phyloP scores from a whole-genome alignment of 2,888 invertebrate genomes.

The Meliscaeva auricollis region DNA sequence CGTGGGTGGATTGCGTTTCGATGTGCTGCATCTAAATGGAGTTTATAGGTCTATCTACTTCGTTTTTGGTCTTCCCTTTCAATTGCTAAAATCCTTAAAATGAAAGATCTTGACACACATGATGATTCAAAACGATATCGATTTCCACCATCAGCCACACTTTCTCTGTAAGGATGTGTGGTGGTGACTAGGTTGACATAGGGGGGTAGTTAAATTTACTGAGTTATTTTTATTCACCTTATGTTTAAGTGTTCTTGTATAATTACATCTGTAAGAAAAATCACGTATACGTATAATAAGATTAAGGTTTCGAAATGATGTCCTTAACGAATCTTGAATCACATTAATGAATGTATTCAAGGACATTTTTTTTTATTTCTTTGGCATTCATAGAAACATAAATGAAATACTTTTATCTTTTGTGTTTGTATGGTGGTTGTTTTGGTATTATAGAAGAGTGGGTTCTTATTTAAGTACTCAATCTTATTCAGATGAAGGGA shows the following conservation, averaged over 20 bases:
- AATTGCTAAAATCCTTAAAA: too few relatives aligned
- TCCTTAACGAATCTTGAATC: neutral
- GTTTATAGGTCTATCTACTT: slow-evolving; percentile 1
- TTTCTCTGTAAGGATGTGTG: neutral
- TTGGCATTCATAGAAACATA: too few relatives aligned
- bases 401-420: too few relatives aligned
- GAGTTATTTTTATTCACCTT: neutral
- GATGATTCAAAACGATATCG: too few relatives aligned
- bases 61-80: too few relatives aligned
- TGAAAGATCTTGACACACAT: neutral
- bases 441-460: too few relatives aligned
- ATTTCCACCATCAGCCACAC: neutral
- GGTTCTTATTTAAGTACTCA: too few relatives aligned
- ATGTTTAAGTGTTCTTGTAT: too few relatives aligned
- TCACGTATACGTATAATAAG: neutral
- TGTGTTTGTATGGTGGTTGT: too few relatives aligned
- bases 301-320: neutral
- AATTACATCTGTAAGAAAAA: neutral
- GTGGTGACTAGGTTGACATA: too few relatives aligned
- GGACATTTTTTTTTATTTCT: too few relatives aligned
- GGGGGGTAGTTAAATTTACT: neutral
- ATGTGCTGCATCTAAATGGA: slow-evolving; percentile 16
- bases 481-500: too few relatives aligned
- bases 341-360: neutral
- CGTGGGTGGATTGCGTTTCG: slow-evolving; percentile 1